These are phyloP conservation scores for Poecile atricapillus DNA, from an alignment of 2,113 vertebrate species.

Conservation along the genomic window DNA sequence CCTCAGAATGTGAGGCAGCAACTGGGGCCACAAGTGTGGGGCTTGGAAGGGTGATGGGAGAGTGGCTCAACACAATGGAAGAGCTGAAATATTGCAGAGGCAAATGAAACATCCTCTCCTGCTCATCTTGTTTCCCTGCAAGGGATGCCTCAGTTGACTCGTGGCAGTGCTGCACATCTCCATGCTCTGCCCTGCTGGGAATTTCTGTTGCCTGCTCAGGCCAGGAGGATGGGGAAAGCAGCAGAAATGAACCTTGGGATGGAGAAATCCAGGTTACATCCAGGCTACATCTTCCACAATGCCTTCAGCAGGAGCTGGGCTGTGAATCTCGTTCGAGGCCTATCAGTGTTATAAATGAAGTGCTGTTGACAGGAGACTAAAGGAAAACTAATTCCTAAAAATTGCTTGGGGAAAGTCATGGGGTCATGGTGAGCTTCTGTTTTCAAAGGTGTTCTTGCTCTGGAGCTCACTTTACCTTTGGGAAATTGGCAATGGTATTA, in stretches of 20 bases:
- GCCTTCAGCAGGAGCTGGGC: not conserved
- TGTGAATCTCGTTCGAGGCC: not conserved
- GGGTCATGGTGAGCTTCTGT: not conserved
- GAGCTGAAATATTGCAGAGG: not conserved
- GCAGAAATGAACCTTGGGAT: not conserved
- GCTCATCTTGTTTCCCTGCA: not conserved
- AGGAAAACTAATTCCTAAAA: not conserved
- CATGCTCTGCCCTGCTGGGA: rapidly evolving
- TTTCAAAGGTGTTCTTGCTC: not conserved
- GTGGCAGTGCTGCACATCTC: rapidly evolving
- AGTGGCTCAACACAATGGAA: not conserved
- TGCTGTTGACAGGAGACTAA: not conserved
- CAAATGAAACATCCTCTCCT: not conserved
- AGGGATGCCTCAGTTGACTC: not conserved
- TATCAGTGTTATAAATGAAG: not conserved
- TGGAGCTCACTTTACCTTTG: not conserved
- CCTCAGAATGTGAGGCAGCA: not conserved
- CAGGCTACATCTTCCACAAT: not conserved
- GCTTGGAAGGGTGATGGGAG: not conserved
- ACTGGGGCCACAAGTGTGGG: rapidly evolving
- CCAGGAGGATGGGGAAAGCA: not conserved
- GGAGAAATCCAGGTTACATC: not conserved
- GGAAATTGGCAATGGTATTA: not conserved
- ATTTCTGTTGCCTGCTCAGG: not conserved
- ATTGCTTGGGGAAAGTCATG: not conserved